phyloP scores from a whole-genome alignment of 1,140 invertebrate species.

The Paraescarpia echinospica region DNA sequence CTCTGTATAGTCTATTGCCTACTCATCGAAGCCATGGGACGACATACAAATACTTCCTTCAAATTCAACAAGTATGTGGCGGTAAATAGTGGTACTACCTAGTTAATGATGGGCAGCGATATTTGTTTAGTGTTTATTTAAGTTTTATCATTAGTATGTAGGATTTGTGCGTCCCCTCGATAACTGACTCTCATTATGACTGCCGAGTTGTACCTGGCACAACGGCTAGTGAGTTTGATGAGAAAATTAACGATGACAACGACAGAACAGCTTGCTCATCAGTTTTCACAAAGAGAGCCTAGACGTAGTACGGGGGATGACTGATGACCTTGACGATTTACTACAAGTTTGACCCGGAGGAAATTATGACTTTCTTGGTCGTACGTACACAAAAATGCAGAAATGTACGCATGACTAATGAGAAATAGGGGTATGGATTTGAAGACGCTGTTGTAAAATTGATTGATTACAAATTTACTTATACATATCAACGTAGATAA shows the following conservation, averaged over 20 bases:
- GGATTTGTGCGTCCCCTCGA: no score
- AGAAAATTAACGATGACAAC: background rate
- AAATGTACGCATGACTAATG: background rate
- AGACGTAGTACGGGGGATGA: background rate
- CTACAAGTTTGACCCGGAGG: background rate
- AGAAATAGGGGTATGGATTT: background rate
- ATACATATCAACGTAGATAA: no score
- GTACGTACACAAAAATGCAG: background rate
- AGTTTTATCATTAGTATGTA: no score
- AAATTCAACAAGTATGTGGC: no score
- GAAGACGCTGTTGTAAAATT: background rate
- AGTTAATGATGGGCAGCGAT: no score
- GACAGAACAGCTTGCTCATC: background rate
- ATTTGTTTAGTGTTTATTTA: no score
- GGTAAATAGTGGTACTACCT: no score
- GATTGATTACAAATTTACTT: background rate
- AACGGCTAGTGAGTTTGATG: background rate
- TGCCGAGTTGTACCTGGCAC: background rate
- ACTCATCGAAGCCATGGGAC: no score
- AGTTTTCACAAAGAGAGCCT: background rate
- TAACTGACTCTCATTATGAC: background rate
- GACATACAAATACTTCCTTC: no score
- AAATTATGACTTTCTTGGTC: background rate
- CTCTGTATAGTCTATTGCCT: no score
- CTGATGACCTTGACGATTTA: background rate